Conservation (phyloP, 2,113 vertebrate species). For the Podilymbus podiceps region DNA sequence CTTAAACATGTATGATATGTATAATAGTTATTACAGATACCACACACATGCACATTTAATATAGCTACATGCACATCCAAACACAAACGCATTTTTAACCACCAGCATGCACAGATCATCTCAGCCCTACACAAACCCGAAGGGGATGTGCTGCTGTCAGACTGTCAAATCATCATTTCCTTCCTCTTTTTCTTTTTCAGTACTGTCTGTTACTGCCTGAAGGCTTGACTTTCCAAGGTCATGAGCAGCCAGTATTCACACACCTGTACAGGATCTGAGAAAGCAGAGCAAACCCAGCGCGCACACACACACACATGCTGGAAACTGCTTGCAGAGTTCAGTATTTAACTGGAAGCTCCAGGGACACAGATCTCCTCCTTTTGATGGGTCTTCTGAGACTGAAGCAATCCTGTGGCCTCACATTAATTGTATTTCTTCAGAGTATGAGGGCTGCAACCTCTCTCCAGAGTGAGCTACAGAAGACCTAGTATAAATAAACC, state of each 20-base stretch:
- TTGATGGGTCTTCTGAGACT: neutral
- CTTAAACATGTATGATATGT: neutral
- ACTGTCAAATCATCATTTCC: conserved; percentile 9
- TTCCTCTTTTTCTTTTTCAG: neutral
- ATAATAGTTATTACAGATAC: neutral
- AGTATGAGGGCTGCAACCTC: neutral
- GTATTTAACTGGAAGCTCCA: neutral
- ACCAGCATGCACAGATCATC: neutral
- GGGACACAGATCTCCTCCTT: neutral
- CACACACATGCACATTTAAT: neutral
- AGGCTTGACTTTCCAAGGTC: conserved; percentile 23
- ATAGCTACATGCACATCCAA: neutral
- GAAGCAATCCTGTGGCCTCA: neutral
- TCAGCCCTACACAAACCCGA: neutral
- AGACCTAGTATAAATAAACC: neutral
- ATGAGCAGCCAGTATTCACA: neutral
- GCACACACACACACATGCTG: neutral
- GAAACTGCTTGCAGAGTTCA: neutral
- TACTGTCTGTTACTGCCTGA: neutral
- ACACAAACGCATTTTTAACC: neutral
- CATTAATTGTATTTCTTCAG: neutral
- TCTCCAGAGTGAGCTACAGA: neutral
- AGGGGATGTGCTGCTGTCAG: neutral
- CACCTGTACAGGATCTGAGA: neutral
- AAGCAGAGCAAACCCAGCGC: neutral